Evolutionary conservation across 2,113 vertebrate species (phyloP).

Genomic region (Fulica atra): DNA sequence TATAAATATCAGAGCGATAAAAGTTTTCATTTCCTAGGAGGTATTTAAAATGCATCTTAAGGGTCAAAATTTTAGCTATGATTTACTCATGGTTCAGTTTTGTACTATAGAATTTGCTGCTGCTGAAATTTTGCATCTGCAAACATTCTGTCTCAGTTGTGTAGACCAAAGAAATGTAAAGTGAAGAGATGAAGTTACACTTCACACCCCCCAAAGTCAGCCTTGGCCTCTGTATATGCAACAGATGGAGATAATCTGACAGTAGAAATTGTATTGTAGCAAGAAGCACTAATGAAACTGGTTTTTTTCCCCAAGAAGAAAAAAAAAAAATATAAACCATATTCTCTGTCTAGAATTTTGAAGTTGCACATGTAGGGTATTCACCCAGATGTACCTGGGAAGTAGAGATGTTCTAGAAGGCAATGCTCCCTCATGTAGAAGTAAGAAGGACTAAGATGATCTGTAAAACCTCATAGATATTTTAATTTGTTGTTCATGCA

Average conservation of each 20-base stretch:
- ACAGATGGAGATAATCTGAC: neutral
- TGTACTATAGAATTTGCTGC: neutral
- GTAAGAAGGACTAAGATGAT: neutral
- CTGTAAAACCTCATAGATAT: neutral
- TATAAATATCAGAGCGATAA: neutral
- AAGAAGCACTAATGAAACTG: neutral
- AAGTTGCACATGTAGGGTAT: neutral
- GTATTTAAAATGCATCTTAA: neutral
- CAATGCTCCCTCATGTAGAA: neutral
- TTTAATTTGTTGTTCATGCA: neutral
- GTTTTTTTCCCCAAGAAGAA: neutral
- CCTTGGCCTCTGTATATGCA: neutral
- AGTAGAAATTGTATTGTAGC: neutral
- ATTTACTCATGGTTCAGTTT: neutral
- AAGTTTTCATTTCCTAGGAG: neutral
- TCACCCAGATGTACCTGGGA: neutral
- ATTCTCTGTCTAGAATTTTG: neutral
- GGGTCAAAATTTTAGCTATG: neutral
- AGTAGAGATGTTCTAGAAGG: neutral
- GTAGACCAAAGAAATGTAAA: neutral
- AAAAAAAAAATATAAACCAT: neutral
- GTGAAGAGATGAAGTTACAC: neutral
- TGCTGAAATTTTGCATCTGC: neutral
- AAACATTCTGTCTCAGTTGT: neutral
- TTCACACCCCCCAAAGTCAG: neutral